Conservation (phyloP, 2,797 vertebrate genomes). For the Centroberyx gerrardi region DNA sequence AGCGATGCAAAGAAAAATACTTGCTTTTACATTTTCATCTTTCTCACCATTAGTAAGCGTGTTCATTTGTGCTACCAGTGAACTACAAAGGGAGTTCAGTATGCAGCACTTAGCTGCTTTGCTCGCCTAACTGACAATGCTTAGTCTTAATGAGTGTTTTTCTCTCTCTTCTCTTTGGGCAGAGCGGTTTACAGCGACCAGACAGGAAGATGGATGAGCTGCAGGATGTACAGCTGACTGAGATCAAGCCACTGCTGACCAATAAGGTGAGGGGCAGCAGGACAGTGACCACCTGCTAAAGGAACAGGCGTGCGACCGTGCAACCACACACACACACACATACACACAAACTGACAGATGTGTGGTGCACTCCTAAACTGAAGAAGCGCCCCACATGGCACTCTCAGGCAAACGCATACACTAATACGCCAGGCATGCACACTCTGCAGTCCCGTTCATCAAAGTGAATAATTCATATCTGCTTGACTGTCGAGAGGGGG, state of each 20-base stretch:
- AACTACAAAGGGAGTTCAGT: too few relatives aligned
- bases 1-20: neutral
- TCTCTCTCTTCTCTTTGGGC: constrained; percentile 19
- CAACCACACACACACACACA: neutral
- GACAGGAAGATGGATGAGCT: constrained; percentile 92
- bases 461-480: constrained; percentile 83
- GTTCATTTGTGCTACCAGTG: too few relatives aligned
- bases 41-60: too few relatives aligned
- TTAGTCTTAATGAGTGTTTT: neutral
- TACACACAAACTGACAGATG: constrained; percentile 7
- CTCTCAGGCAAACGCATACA: constrained; percentile 39
- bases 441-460: constrained; percentile 68
- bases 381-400: constrained; percentile 18
- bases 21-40: too few relatives aligned
- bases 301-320: constrained; percentile 1
- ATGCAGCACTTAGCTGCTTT: too few relatives aligned
- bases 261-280: constrained; percentile 89
- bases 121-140: neutral
- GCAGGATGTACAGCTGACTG: constrained; percentile 96
- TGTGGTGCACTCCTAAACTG: neutral
- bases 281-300: neutral
- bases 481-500: constrained; percentile 53
- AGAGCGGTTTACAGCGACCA: constrained; percentile 57
- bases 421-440: constrained; percentile 44
- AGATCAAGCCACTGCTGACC: constrained; percentile 96